Conservation (phyloP, 1,140 invertebrate genomes). For the Drosophila quadrilineata region DNA sequence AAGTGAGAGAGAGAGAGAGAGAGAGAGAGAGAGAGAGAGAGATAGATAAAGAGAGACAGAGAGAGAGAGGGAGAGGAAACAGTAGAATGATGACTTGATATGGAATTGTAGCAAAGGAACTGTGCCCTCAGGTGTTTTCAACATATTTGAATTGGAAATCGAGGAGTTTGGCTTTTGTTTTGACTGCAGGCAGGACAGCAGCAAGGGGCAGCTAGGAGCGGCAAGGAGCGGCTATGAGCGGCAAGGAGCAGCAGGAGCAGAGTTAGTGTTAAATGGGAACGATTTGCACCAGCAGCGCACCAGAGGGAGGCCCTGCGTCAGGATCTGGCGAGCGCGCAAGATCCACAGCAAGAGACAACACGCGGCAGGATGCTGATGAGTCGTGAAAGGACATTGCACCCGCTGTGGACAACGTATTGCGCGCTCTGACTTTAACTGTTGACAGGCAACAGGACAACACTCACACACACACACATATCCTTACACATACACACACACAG, state of each 20-base stretch:
- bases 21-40: background rate
- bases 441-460: slow-evolving; percentile 58
- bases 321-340: slow-evolving; percentile 8
- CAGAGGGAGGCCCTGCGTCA: slow-evolving; percentile 33
- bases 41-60: background rate
- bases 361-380: slow-evolving; percentile 65
- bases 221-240: no score
- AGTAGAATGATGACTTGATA: no score
- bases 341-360: slow-evolving; percentile 43
- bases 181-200: slow-evolving; percentile 12
- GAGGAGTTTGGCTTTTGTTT: slow-evolving; percentile 8
- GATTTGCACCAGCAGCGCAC: slow-evolving; percentile 75
- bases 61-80: background rate
- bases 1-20: background rate
- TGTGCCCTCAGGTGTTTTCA: slow-evolving; percentile 41
- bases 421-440: slow-evolving; percentile 8
- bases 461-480: no score
- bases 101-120: background rate
- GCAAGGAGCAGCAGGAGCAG: slow-evolving; percentile 15
- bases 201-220: no score
- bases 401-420: slow-evolving; percentile 52
- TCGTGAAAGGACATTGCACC: slow-evolving; percentile 51
- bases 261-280: slow-evolving; percentile 65
- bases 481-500: no score
- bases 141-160: no score